Evolutionary conservation across 2,888 invertebrate genomes (phyloP).

Genomic region (Drosophila anceps): DNA sequence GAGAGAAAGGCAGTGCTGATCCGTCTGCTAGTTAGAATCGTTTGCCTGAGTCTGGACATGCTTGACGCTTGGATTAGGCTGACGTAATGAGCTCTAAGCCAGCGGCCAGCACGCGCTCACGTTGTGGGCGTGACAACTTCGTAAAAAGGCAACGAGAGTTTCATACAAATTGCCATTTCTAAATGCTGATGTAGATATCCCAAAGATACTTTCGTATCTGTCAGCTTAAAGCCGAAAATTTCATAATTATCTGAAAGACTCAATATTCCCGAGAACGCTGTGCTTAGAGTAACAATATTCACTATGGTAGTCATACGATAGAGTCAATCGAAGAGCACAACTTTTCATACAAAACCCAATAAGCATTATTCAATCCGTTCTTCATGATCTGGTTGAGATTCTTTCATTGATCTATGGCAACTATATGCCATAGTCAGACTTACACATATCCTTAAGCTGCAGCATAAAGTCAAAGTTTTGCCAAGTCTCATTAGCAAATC

Average conservation of each 20-base stretch:
- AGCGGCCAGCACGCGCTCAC: constrained; percentile 59
- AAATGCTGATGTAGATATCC: constrained; percentile 1
- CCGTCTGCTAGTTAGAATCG: constrained; percentile 20
- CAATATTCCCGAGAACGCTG: too few species aligned
- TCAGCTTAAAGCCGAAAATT: constrained; percentile 9
- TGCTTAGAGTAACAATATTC: background rate
- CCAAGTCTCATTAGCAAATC: too few species aligned
- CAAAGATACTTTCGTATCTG: constrained; percentile 1
- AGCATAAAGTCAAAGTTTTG: too few species aligned
- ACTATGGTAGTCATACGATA: background rate
- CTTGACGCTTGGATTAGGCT: constrained; percentile 60
- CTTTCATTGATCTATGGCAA: background rate
- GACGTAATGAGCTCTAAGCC: constrained; percentile 62
- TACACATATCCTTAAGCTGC: background rate
- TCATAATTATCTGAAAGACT: background rate
- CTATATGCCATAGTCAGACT: background rate
- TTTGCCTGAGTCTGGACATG: constrained; percentile 48
- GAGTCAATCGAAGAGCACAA: background rate
- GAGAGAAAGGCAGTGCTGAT: background rate
- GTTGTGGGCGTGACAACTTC: constrained; percentile 38
- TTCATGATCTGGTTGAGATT: too few species aligned
- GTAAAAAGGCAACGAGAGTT: constrained; percentile 5
- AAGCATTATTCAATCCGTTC: too few species aligned
- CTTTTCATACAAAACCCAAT: background rate
- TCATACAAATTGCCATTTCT: background rate